Percentiles rank a stretch among this genome's conserved stretches.
Conservation (phyloP, 1,140 invertebrate species). For the Cephus cinctus region DNA sequence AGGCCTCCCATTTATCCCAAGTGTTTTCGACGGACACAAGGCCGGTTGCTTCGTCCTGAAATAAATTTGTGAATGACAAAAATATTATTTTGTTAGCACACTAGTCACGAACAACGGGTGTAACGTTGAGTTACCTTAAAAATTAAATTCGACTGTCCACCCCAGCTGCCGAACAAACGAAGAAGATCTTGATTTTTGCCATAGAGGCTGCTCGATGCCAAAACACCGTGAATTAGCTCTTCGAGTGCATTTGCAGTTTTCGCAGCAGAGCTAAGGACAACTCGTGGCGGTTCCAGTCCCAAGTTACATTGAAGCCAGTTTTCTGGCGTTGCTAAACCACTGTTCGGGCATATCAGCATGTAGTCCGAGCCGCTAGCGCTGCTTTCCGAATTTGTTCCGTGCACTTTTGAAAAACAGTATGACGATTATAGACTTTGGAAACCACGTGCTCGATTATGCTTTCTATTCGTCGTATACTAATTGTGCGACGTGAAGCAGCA, state of each 20-base stretch:
- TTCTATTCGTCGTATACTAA: no score
- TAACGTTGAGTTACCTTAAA: conserved; percentile 59
- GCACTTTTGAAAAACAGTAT: no score
- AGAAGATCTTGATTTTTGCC: conserved; percentile 52
- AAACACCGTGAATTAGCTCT: conserved; percentile 54
- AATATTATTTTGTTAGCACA: conserved; percentile 29
- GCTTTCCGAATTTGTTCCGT: no score
- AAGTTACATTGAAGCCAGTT: conserved; percentile 64
- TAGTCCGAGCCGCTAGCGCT: no score
- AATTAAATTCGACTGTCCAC: conserved; percentile 52
- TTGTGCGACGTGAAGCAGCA: conserved; percentile 2
- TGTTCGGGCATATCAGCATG: conserved; percentile 69
- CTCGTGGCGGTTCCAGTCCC: conserved; percentile 61
- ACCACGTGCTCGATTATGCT: no score
- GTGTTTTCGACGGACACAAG: conserved; percentile 32
- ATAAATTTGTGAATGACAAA: conserved; percentile 25
- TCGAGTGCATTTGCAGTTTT: conserved; percentile 50
- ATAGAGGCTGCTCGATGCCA: conserved; percentile 47
- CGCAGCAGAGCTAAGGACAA: conserved; percentile 53
- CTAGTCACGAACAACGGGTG: conserved; percentile 48
- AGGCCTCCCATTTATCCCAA: conserved; percentile 35
- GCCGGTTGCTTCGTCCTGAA: conserved; percentile 32
- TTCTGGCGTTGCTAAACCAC: conserved; percentile 51
- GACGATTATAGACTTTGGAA: no score
- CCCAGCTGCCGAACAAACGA: conserved; percentile 55